Conservation (phyloP, 2,797 vertebrate genomes). For the Squalus acanthias region DNA sequence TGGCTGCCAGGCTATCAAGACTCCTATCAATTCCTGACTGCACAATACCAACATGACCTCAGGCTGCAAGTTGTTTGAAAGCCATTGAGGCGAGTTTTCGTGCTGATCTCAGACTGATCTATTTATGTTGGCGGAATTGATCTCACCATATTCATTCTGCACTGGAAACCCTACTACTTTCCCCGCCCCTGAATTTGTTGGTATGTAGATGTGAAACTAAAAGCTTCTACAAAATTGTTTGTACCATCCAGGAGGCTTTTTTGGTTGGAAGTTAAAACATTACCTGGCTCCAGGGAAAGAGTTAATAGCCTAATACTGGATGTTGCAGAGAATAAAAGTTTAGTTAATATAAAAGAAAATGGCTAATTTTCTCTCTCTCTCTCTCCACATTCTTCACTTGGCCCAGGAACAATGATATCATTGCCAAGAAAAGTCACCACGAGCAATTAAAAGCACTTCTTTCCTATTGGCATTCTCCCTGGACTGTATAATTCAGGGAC, state of each 20-base stretch:
- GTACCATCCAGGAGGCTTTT: background rate
- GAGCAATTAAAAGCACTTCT: background rate
- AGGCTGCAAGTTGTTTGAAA: background rate
- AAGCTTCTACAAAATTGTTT: background rate
- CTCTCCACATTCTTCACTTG: background rate
- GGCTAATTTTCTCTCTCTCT: background rate
- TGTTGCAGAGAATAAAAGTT: background rate
- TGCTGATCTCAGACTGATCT: background rate
- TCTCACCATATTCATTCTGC: background rate
- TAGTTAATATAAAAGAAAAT: background rate
- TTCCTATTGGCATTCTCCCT: background rate
- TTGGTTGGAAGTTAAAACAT: background rate
- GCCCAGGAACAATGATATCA: background rate
- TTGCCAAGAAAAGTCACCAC: conserved; percentile 28
- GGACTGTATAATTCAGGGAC: conserved; percentile 27
- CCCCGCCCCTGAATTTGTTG: background rate
- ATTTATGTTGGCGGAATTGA: background rate
- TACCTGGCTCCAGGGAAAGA: background rate
- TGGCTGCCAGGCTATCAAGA: background rate
- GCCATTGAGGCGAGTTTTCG: background rate
- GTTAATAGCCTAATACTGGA: background rate
- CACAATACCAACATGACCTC: background rate
- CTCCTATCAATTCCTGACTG: background rate
- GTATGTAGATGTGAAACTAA: background rate
- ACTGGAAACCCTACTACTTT: background rate